Evolutionary conservation across 2,888 invertebrate genomes (phyloP), one percentile per base, ranked within the genome.

Genomic region (Nephrocerus scutellatus): DNA sequence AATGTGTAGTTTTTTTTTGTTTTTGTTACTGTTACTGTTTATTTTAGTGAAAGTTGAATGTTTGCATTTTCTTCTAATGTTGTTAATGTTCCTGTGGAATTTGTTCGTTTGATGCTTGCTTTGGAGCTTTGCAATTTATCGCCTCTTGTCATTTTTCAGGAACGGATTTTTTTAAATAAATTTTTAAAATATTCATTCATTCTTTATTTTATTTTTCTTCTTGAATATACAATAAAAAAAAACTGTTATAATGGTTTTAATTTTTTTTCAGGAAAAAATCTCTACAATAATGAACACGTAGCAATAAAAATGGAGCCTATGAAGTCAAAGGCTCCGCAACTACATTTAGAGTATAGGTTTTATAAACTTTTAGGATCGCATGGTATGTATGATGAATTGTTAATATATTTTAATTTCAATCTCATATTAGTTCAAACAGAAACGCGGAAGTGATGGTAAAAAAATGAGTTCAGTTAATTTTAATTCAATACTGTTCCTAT

Each of bases 261-360:
- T 18, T 13, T 48, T 26, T 19, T 80, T 82, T 36, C 80, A 88
- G 93, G 96, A 58, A 98, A 97, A 80, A 98, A 98, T 76, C 80
- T 98, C 67, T 98, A 98, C 81, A 99, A 95, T 80, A 97, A 95
- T 80, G 98, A 98, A 78, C 97, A 98, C 79, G 97, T 98, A 74
- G 98, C 98, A 72, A 97, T 98, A 73, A 98, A 98, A 79, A 84
- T 98, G 91, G 98, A 98, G 81, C 93, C 95, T 63, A 96, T 98
- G 93, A 98, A 97, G 76, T 95, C 97, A 60, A 93, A 97, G 80
- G 97, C 98, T 67, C 98, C 98, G 50, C 98, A 98, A 77, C 79
- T 98, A 68, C 98, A 98, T 74, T 81, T 98, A 79, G 98, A 98
- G 77, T 98, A 98, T 82, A 83, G 97, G 78, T 98, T 97, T 83